Evolutionary conservation across 2,797 vertebrate species (phyloP).

Genomic region (Petrocephalus sullivani): DNA sequence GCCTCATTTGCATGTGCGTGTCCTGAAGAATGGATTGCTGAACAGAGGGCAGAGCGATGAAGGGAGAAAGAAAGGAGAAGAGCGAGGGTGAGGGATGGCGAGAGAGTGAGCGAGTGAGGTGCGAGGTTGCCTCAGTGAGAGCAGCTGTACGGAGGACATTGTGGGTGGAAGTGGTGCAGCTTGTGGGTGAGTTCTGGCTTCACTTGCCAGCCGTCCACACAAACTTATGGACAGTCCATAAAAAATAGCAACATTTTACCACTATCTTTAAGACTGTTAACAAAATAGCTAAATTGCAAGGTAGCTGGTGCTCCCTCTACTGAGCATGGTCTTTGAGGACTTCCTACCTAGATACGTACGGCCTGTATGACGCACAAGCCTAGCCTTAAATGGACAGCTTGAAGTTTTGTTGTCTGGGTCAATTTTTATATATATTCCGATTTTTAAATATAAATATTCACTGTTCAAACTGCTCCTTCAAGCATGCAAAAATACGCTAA

Average conservation of each 20-base stretch:
- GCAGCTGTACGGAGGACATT: constrained; percentile 72
- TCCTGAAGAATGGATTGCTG: neutral
- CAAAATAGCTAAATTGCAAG: neutral
- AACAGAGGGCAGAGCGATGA: constrained; percentile 22
- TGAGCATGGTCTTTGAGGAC: neutral
- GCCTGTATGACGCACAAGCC: neutral
- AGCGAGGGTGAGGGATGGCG: constrained; percentile 35
- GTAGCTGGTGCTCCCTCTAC: neutral
- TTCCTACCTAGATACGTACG: neutral
- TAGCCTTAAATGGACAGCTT: neutral
- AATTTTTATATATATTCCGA: neutral
- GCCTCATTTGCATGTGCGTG: neutral
- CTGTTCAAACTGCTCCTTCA: neutral
- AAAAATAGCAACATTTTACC: constrained; percentile 32
- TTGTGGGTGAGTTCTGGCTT: constrained; percentile 69
- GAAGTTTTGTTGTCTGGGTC: neutral
- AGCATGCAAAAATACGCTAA: neutral
- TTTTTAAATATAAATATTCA: neutral
- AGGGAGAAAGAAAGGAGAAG: constrained; percentile 25
- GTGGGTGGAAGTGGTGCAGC: constrained; percentile 75
- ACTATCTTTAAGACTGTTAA: neutral
- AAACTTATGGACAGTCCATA: constrained; percentile 63
- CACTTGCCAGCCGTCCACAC: constrained; percentile 64
- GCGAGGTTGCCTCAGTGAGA: constrained; percentile 72
- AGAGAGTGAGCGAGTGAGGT: constrained; percentile 53